A percentile compares a stretch with the other conserved stretches of the same genome.
phyloP scores from a whole-genome alignment of 2,797 vertebrate genomes.

The Selene dorsalis region DNA sequence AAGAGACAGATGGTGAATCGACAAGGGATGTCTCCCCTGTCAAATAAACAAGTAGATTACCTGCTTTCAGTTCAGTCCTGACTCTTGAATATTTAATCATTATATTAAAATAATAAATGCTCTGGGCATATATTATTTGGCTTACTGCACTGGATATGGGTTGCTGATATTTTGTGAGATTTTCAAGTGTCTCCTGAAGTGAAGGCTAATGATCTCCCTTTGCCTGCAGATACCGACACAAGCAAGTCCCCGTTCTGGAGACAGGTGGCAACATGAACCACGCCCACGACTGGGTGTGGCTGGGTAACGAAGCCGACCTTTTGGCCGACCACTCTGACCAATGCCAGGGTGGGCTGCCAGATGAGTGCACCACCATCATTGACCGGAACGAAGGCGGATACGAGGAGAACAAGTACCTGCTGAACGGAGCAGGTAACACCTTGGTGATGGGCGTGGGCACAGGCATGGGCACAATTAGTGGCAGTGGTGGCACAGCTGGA shows the following conservation, averaged over 20 bases:
- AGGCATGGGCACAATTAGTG: constrained; percentile 71
- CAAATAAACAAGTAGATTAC: no score
- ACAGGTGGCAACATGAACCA: constrained; percentile 94
- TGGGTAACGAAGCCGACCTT: constrained; percentile 93
- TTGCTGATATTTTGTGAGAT: no score
- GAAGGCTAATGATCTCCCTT: not conserved
- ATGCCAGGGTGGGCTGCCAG: constrained; percentile 85
- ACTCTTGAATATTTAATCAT: no score
- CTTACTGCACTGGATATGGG: no score
- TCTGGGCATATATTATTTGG: no score
- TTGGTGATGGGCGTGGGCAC: constrained; percentile 72
- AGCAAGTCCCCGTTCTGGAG: constrained; percentile 92
- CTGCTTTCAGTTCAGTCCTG: no score
- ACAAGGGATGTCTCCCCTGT: no score
- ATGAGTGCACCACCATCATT: constrained; percentile 92
- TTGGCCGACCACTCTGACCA: constrained; percentile 89
- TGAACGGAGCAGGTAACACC: constrained; percentile 85
- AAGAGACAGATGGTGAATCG: no score
- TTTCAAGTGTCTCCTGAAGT: no score
- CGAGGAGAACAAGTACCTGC: constrained; percentile 94
- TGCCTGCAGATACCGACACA: constrained; percentile 89
- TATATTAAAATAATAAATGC: no score
- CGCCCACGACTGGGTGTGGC: constrained; percentile 98
- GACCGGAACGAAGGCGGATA: constrained; percentile 90
- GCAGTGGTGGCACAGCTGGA: constrained; percentile 61